Base-by-base conservation (phyloP, 2,113 vertebrate species). In the Hassar affinis region DNA sequence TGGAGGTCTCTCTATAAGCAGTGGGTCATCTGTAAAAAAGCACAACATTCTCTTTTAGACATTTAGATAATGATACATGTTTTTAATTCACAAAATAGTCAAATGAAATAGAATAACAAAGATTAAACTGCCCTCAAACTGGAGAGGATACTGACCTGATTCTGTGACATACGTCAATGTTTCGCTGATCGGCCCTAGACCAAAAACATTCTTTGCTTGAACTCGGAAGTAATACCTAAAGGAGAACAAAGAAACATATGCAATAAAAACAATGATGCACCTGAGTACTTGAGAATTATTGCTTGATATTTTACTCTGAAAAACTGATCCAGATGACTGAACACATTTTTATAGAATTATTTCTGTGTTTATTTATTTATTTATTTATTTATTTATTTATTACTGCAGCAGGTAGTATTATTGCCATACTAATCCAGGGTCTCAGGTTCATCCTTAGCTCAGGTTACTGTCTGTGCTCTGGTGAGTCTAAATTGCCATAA, bases 191-290 rank as follows among this genome's bases (percentile, higher is more conserved):
- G 97, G 98, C 71, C 97, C 98, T 66, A 96, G 95, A 85, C 98
- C 98, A 79, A 96, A 95, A 51, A 96, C 93, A 89, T 99, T 99
- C 91, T 96, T 97, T 76, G 97, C 97, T 91, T 98, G 98, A 72
- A 99, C 97, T 95, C 95, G 97, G 92, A 99, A 99, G 90, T 99
- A 99, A 92, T 99, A 99, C 89, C 98, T 99, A 91, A 54, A 86
- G 7, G 85, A 95, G 92, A 38, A 42, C 25, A 81, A 64, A 81
- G 3, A 84, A 78, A 71, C 74, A 80, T 56, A 64, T 54, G 86
- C 15, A 30, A 33, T 33, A 57, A 78, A 78, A 79, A 47, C n/a
- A 49, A 47, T 2, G 25, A 27, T 27, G 17, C n/a, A 56, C 9
- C 20, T 72, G 49, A 14, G 12, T 57, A 11, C 64, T 38, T 56